Base-by-base conservation (phyloP, 1,140 invertebrate genomes). In the Venustaconcha ellipsiformis region DNA sequence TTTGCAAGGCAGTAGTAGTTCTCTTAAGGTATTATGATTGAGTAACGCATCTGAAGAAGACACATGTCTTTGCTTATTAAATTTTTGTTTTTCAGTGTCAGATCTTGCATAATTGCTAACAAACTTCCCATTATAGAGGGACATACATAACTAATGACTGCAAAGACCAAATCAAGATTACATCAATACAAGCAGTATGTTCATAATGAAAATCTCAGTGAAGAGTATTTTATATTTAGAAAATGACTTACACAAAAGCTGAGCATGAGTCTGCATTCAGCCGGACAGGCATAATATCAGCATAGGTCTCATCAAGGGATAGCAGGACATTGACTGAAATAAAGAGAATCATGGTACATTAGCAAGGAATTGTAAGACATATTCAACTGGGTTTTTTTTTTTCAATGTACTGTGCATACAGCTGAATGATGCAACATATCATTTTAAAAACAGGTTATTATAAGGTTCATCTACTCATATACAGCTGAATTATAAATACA, bases 261-360 rank as follows among this genome's bases (percentile, higher is more conserved):
- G 94, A 93, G 23, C 94, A 91, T 48, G 94, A 94, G 78, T 95
- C 92, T 62, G 94, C 89, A 89, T 97, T 95, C 1, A 98, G 87
- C 85, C 96, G 92, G 15, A 98, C 94, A 18, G 97, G 97, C 82
- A 94, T 94, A 14, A 99, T 93, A 92, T 99, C 97, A 18, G 97
- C 96, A 91, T 99, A 99, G 0, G 98, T 99, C 91, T 99, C 98
- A 86, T 99, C 98, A n/a, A 96, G 88, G 0, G 97, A 99, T 56
- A 99, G 91, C 62, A 96, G 85, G 6, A 99, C 96, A 92, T 99
- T 99, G 15, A 99, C 94, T 84, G 80, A 65, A 84, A 83, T 57
- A 77, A 48, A 48, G 37, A 6, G 37, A 48, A 8, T 48, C 6
- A 48, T 11, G 37, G 37, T 48, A 48, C 37, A 48, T 48, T 2